Conservation (phyloP, 2,797 vertebrate genomes). For the Pangasius larnaudii region DNA sequence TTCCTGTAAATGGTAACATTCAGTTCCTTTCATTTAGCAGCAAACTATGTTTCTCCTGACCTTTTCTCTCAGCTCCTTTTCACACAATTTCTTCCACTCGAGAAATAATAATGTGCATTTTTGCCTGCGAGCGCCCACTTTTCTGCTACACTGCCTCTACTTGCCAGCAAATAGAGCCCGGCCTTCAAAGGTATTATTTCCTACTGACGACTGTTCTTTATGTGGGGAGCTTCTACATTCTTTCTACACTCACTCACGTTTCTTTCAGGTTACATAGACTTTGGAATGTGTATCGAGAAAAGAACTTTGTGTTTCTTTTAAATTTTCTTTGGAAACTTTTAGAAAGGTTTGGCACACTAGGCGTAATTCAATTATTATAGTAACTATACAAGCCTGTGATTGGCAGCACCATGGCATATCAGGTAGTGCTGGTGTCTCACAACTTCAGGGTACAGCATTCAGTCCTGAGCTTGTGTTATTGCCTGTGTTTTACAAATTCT, state of each 20-base stretch:
- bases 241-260: constrained; percentile 31
- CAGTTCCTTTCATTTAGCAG: constrained; percentile 30
- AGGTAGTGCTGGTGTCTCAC: not conserved
- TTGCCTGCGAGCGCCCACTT: constrained; percentile 45
- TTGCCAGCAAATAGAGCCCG: constrained; percentile 43
- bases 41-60: constrained; percentile 41
- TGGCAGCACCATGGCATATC: not conserved
- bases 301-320: not conserved
- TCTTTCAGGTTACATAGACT: constrained; percentile 27
- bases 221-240: constrained; percentile 21
- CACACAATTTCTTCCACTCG: constrained; percentile 43
- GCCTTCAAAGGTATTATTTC: constrained; percentile 44
- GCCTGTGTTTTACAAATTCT: not conserved
- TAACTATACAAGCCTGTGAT: not conserved
- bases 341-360: not conserved
- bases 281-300: constrained; percentile 11
- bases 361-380: not conserved
- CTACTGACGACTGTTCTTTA: constrained; percentile 24
- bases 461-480: not conserved
- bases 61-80: constrained; percentile 52
- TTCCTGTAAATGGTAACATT: constrained; percentile 34
- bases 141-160: constrained; percentile 35
- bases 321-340: not conserved
- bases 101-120: constrained; percentile 52
- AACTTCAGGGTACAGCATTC: not conserved